Evolutionary conservation across 2,113 vertebrate species (phyloP).

Genomic region (Chlorodrepanis virens): DNA sequence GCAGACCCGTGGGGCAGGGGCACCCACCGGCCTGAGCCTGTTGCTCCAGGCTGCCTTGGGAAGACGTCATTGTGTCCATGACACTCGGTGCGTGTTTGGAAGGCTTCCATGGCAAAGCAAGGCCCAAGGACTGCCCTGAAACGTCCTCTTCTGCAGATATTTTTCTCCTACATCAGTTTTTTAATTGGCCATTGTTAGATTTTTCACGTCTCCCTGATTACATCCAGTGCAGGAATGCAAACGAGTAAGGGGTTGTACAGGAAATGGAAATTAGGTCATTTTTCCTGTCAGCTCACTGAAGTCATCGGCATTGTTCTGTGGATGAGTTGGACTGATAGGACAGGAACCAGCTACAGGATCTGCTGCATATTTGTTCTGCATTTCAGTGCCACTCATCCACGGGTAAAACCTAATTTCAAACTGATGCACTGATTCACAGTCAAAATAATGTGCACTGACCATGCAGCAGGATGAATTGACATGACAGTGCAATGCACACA

Average conservation of each 20-base stretch:
- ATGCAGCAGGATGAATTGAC: not conserved
- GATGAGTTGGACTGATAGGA: constrained; percentile 5
- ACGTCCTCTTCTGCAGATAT: not conserved
- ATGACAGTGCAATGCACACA: not conserved
- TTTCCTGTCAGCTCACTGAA: constrained; percentile 23
- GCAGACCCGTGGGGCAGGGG: not conserved
- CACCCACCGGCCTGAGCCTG: not conserved
- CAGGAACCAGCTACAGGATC: not conserved
- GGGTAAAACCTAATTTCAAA: not conserved
- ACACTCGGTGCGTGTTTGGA: not conserved
- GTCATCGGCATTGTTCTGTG: constrained; percentile 14
- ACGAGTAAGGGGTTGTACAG: not conserved
- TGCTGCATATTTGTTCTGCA: not conserved
- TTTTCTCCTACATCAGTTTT: not conserved
- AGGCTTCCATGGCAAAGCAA: not conserved
- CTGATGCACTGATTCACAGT: not conserved
- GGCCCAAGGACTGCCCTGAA: not conserved
- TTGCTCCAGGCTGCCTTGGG: not conserved
- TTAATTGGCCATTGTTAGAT: not conserved
- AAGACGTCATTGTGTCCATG: not conserved
- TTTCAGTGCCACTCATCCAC: not conserved
- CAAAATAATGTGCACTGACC: not conserved
- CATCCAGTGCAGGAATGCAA: not conserved
- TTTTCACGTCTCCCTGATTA: not conserved
- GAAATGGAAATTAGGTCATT: constrained; percentile 50